A percentile compares a stretch with the other conserved stretches of the same genome.
These are phyloP conservation scores for Gymnodraco acuticeps DNA, from an alignment of 2,797 vertebrate species.

Conservation along the genomic window DNA sequence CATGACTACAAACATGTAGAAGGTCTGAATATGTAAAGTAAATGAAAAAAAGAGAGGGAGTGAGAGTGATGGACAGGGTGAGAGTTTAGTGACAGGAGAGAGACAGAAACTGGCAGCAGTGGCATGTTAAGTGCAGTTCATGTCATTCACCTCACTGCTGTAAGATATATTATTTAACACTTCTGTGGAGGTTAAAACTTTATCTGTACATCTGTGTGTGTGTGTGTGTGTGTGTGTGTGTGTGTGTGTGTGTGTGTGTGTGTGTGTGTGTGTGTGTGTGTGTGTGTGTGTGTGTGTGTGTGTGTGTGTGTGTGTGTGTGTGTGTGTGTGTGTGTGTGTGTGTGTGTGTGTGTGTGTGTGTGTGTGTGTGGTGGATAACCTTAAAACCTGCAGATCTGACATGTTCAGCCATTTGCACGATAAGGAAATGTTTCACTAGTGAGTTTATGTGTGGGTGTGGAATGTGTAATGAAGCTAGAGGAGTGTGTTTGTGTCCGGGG, in stretches of 20 bases:
- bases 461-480: neutral
- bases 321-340: constrained; percentile 8
- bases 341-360: constrained; percentile 11
- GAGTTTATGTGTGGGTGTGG: constrained; percentile 17
- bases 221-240: constrained; percentile 8
- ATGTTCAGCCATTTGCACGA: constrained; percentile 51
- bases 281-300: constrained; percentile 7
- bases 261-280: constrained; percentile 10
- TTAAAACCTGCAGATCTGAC: constrained; percentile 49
- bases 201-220: constrained; percentile 7
- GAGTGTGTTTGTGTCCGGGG: too few species aligned
- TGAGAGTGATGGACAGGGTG: constrained; percentile 24
- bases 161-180: constrained; percentile 70
- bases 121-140: constrained; percentile 61
- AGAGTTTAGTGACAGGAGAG: constrained; percentile 9
- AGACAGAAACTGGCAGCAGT: constrained; percentile 17
- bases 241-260: constrained; percentile 19
- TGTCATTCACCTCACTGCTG: constrained; percentile 62
- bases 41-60: constrained; percentile 39
- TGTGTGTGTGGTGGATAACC: constrained; percentile 29
- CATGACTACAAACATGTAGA: constrained; percentile 17
- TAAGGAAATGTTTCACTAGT: constrained; percentile 30
- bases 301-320: constrained; percentile 8
- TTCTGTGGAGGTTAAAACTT: constrained; percentile 40
- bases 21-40: constrained; percentile 41